Percentiles rank a stretch among this genome's conserved stretches.
Evolutionary conservation across 2,113 vertebrate genomes (phyloP).

Genomic region (Cynocephalus volans): DNA sequence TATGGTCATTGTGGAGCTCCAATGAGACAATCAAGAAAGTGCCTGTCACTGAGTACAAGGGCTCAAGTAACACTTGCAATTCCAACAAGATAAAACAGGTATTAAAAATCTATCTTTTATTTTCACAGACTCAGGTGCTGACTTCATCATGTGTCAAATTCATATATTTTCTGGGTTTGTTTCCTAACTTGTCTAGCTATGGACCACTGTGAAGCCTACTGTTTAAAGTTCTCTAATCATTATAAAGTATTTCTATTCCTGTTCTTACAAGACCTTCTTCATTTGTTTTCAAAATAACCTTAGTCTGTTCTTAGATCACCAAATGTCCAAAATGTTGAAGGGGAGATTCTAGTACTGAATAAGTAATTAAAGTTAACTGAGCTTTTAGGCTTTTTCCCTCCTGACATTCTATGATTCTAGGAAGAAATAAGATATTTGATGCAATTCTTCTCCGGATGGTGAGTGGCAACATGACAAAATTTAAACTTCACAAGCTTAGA

Average conservation of each 20-base stretch:
- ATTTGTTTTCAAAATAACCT: constrained; percentile 9
- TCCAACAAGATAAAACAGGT: not conserved
- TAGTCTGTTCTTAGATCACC: not conserved
- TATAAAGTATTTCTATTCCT: not conserved
- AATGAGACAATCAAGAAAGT: not conserved
- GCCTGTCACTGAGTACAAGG: not conserved
- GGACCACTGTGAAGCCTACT: not conserved
- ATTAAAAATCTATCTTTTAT: not conserved
- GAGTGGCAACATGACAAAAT: not conserved
- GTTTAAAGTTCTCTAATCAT: not conserved
- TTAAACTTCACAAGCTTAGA: constrained; percentile 22
- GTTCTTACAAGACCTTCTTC: not conserved
- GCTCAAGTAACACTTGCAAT: not conserved
- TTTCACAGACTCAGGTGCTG: not conserved
- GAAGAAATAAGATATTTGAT: not conserved
- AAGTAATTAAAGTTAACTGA: not conserved
- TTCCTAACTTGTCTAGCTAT: not conserved
- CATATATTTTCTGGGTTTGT: not conserved
- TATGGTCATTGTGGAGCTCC: not conserved
- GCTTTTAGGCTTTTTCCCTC: not conserved
- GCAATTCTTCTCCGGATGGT: not conserved
- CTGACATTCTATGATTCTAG: not conserved
- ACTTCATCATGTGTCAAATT: not conserved
- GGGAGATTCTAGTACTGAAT: not conserved
- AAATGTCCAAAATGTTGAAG: not conserved